These are phyloP conservation scores for Rallus crepitans DNA, from an alignment of 2,797 vertebrate species.

Conservation along the genomic window DNA sequence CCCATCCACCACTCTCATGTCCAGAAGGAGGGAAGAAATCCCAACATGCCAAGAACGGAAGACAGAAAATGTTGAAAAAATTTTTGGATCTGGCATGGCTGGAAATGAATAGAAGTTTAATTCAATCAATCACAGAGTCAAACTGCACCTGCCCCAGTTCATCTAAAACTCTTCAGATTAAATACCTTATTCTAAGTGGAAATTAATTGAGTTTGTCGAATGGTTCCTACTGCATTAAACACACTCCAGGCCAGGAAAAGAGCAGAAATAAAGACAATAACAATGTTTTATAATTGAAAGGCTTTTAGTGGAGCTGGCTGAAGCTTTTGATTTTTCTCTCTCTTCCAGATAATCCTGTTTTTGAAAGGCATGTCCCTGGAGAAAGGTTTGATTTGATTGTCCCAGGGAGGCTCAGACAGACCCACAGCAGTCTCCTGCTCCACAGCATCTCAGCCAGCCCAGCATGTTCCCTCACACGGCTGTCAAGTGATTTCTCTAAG, in stretches of 20 bases:
- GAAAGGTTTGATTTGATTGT: neutral
- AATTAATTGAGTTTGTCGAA: constrained; percentile 61
- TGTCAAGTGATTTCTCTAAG: neutral
- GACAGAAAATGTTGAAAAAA: neutral
- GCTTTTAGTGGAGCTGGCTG: neutral
- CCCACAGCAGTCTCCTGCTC: neutral
- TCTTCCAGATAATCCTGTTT: neutral
- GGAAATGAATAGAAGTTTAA: constrained; percentile 55
- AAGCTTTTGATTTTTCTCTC: neutral
- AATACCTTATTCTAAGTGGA: constrained; percentile 62
- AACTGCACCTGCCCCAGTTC: constrained; percentile 38
- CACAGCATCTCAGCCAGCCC: accelerated
- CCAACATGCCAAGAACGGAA: neutral
- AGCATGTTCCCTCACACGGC: neutral
- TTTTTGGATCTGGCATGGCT: neutral
- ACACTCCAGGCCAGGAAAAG: constrained; percentile 21
- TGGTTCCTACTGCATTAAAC: constrained; percentile 42
- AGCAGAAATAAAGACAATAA: constrained; percentile 44
- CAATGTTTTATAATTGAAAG: constrained; percentile 23
- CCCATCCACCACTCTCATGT: neutral
- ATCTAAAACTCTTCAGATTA: constrained; percentile 54
- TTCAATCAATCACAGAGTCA: constrained; percentile 42
- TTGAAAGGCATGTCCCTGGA: neutral
- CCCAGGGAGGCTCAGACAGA: neutral
- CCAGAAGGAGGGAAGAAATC: neutral